These are phyloP conservation scores for Ctenochaetus hawaiiensis DNA, from an alignment of 2,797 vertebrate species.

Conservation along the genomic window DNA sequence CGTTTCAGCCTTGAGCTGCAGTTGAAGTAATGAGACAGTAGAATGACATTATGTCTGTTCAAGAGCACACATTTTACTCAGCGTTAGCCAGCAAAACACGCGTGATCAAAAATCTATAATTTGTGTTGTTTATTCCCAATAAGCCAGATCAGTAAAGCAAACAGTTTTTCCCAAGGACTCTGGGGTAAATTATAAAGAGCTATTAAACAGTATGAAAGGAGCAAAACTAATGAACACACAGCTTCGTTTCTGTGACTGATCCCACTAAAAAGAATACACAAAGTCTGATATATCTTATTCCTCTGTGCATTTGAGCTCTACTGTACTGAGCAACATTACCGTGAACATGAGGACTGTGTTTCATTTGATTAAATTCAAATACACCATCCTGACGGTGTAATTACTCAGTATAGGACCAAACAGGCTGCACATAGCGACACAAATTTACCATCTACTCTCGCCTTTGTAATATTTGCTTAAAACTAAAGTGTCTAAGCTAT, in stretches of 20 bases:
- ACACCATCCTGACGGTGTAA: background rate
- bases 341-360: background rate
- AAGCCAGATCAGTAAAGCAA: slow-evolving; percentile 6
- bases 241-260: background rate
- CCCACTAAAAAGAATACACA: background rate
- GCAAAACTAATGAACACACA: background rate
- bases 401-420: background rate
- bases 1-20: slow-evolving; percentile 22
- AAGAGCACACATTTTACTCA: slow-evolving; percentile 19
- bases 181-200: slow-evolving; percentile 13
- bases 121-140: slow-evolving; percentile 25
- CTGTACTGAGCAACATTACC: background rate
- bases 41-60: slow-evolving; percentile 25
- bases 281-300: background rate
- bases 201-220: slow-evolving; percentile 19
- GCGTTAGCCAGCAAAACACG: slow-evolving; percentile 4
- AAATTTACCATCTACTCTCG: background rate
- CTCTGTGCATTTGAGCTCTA: background rate
- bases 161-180: slow-evolving; percentile 10
- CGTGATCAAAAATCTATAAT: background rate
- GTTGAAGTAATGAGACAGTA: slow-evolving; percentile 10
- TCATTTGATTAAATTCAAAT: background rate
- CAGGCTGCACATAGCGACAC: background rate
- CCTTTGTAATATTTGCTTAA: background rate
- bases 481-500: background rate